Conservation (phyloP, 2,113 vertebrate species). For the Rhipidura dahli region DNA sequence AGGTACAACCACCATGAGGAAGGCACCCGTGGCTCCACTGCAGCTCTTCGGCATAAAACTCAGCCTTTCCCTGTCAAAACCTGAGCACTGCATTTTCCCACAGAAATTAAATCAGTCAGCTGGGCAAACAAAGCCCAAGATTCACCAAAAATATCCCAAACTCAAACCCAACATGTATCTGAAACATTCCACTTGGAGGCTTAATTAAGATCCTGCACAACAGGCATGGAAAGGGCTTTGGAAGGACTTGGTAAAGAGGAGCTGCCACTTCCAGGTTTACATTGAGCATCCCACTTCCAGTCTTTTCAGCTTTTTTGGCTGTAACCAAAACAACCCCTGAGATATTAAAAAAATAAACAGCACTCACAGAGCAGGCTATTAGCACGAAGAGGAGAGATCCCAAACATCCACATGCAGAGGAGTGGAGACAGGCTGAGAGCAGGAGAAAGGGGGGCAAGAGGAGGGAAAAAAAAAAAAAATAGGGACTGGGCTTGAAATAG, state of each 20-base stretch:
- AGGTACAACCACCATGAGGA: neutral
- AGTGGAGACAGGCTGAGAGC: neutral
- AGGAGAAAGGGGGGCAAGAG: neutral
- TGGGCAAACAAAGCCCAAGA: neutral
- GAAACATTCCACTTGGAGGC: neutral
- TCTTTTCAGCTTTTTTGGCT: neutral
- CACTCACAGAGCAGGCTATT: neutral
- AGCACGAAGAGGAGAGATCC: neutral
- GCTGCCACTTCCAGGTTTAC: neutral
- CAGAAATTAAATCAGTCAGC: neutral
- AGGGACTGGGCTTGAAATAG: slow-evolving; percentile 8
- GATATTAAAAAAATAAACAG: slow-evolving; percentile 9
- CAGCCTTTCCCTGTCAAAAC: neutral
- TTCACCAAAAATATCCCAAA: neutral
- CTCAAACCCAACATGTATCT: neutral
- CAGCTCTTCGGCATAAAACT: neutral
- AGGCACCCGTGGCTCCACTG: neutral
- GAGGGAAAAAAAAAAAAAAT: neutral
- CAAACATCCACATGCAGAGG: neutral
- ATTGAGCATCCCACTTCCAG: neutral
- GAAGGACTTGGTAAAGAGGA: neutral
- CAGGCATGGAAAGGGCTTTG: neutral
- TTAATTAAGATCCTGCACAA: neutral
- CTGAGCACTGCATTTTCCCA: neutral
- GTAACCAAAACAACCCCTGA: neutral